Percentiles rank a stretch among this genome's conserved stretches.
These are phyloP conservation scores for Chesias legatella DNA, from an alignment of 2,888 invertebrate species.

Conservation along the genomic window DNA sequence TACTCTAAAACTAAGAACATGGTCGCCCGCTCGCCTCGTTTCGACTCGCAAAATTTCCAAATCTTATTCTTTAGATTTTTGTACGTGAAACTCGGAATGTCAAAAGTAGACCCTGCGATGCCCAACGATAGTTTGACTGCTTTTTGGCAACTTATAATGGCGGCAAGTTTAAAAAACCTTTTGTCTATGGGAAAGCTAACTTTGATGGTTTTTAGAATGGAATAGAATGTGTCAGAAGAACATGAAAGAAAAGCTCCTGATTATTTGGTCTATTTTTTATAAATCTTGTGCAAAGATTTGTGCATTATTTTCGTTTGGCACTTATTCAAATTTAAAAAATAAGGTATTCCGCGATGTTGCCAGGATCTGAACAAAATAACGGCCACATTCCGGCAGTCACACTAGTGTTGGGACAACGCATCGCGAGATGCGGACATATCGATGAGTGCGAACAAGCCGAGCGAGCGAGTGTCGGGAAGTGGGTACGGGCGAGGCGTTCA, in stretches of 20 bases:
- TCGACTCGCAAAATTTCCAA: constrained; percentile 21
- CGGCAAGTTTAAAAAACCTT: too few species aligned
- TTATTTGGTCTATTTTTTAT: too few species aligned
- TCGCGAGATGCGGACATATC: constrained; percentile 16
- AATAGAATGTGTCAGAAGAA: too few species aligned
- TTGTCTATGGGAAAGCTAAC: too few species aligned
- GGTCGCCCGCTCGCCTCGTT: constrained; percentile 58
- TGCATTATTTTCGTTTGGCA: too few species aligned
- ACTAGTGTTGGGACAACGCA: constrained; percentile 3
- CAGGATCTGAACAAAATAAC: too few species aligned
- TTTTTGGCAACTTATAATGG: neutral
- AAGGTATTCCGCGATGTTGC: too few species aligned
- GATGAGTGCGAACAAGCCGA: constrained; percentile 28
- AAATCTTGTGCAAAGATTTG: too few species aligned
- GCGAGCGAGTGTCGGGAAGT: constrained; percentile 32
- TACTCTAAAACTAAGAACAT: constrained; percentile 71
- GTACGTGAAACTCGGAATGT: constrained; percentile 28
- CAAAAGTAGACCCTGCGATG: neutral
- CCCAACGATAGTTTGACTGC: neutral
- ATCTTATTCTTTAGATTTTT: constrained; percentile 25
- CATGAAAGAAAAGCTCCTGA: too few species aligned
- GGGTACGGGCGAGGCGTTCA: constrained; percentile 78
- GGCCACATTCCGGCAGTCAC: too few species aligned
- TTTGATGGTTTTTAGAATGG: too few species aligned
- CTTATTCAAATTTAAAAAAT: too few species aligned